Conservation (phyloP, 2,797 vertebrate genomes). For the Thamnophis elegans region DNA sequence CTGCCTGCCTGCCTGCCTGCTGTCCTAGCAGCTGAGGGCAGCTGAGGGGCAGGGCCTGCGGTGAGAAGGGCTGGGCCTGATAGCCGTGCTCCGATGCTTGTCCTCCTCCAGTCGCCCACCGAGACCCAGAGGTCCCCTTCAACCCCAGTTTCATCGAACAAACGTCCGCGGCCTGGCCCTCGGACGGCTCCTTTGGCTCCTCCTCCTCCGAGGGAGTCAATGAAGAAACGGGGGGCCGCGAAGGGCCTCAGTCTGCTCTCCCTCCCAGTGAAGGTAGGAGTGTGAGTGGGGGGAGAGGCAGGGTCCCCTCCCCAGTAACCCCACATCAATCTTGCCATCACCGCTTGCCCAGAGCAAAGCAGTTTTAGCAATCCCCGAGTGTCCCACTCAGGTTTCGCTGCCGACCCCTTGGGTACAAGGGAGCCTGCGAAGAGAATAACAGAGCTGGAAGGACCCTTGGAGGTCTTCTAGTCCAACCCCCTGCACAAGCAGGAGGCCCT, state of each 20-base stretch:
- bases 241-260: not conserved
- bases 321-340: not conserved
- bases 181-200: constrained; percentile 86
- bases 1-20: not conserved
- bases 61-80: not conserved
- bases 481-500: not conserved
- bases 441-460: not conserved
- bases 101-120: constrained; percentile 84
- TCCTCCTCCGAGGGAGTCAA: not conserved
- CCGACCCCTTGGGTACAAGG: not conserved
- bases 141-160: constrained; percentile 98
- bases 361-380: not conserved
- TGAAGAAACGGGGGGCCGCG: constrained; percentile 72
- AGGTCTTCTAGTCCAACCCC: not conserved
- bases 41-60: not conserved
- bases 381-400: not conserved
- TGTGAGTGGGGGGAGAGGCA: accelerated
- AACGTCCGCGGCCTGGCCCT: constrained; percentile 87
- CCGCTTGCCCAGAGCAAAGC: not conserved
- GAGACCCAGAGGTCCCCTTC: constrained; percentile 90
- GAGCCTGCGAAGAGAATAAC: not conserved
- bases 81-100: not conserved
- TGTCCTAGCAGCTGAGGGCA: not conserved
- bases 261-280: constrained; percentile 78
- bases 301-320: not conserved